These are phyloP conservation scores for Brachyptera putata DNA, from an alignment of 2,888 invertebrate genomes.

Conservation along the genomic window DNA sequence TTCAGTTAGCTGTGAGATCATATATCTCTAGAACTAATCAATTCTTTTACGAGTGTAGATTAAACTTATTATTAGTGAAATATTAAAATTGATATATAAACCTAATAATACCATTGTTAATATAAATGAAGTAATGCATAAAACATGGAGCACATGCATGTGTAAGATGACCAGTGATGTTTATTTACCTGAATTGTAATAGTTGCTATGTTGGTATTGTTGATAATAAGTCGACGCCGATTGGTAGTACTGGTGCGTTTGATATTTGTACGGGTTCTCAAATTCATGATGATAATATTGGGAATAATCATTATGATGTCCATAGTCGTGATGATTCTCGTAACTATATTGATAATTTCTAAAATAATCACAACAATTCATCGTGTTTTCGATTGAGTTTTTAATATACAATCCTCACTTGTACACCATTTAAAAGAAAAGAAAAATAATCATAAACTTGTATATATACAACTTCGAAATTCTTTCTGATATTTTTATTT, in stretches of 20 bases:
- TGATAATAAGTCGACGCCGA: constrained; percentile 11
- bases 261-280: background rate
- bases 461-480: too few species aligned
- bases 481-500: too few species aligned
- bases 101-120: too few species aligned
- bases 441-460: background rate
- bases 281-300: constrained; percentile 10
- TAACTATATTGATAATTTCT: constrained; percentile 19
- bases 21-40: too few species aligned
- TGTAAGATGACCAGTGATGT: too few species aligned
- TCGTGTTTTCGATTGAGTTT: constrained; percentile 2
- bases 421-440: background rate
- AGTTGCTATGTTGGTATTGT: constrained; percentile 15
- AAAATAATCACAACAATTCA: constrained; percentile 22
- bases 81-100: too few species aligned
- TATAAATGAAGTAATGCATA: too few species aligned
- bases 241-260: constrained; percentile 8
- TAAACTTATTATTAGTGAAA: too few species aligned
- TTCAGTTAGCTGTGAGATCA: too few species aligned
- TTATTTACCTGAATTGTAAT: constrained; percentile 3
- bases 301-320: background rate
- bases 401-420: background rate
- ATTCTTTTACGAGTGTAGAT: too few species aligned
- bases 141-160: too few species aligned
- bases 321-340: background rate